Conservation (phyloP, 2,797 vertebrate species). For the Falco cherrug region DNA sequence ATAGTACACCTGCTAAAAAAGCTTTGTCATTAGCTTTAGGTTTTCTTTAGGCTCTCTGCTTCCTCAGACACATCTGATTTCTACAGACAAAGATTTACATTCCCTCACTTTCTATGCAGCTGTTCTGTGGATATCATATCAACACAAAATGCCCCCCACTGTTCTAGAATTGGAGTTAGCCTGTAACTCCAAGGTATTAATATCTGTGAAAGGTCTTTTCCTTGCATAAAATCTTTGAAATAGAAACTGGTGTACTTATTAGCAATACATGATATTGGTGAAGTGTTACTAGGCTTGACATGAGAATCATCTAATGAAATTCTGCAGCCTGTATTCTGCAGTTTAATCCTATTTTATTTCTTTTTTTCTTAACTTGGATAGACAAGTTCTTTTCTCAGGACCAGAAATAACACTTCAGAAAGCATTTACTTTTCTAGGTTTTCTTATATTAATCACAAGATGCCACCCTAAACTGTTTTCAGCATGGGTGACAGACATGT, state of each 20-base stretch:
- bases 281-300: background rate
- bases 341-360: background rate
- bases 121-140: background rate
- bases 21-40: background rate
- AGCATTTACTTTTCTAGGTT: background rate
- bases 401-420: background rate
- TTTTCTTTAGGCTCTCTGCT: background rate
- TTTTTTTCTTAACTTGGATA: background rate
- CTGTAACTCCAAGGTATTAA: background rate
- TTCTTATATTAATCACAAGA: background rate
- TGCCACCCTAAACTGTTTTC: background rate
- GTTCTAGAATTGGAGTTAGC: background rate
- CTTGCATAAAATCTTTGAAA: background rate
- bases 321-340: background rate
- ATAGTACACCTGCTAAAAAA: background rate
- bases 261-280: background rate
- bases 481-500: background rate
- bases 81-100: background rate
- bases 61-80: background rate
- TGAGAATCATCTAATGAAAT: background rate
- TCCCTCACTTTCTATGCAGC: background rate
- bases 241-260: background rate
- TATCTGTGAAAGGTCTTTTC: background rate
- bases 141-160: background rate
- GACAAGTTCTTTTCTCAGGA: background rate